Base-by-base conservation (phyloP, 2,113 vertebrate species). In the Bubo blakistoni region DNA sequence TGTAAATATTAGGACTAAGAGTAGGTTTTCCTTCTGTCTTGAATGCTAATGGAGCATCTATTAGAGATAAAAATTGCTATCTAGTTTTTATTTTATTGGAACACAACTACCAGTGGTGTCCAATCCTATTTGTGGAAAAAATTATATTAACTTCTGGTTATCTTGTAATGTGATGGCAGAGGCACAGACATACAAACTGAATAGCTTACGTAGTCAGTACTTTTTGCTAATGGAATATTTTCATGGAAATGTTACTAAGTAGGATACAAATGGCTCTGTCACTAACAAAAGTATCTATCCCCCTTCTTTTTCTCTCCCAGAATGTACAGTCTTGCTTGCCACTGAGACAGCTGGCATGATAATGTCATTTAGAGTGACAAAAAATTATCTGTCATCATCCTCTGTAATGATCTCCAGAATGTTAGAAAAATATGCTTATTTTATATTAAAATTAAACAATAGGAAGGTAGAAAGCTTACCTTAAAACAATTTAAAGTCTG, bases 351-450 rank as follows among this genome's bases (percentile, higher is more conserved):
- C 61, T 93, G 66, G 36, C 47, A 96, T 58, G 83, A 51, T 90
- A 96, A 96, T 94, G 72, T 94, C 34, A 94, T 96, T 97, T 94
- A 88, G 40, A 94, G 46, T 91, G 82, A 94, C 81, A 88, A 91
- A 92, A 88, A 95, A 70, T 91, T 81, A 90, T 93, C 85, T 96
- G 72, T 94, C 90, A 95, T 82, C 46, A 25, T 94, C 95, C 86
- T 77, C 59, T 95, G 32, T 47, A 87, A 79, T 89, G 71, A 94
- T 96, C 74, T 96, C 58, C 47, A 90, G 71, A 70, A 71, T 92
- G 21, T 46, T 77, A 95, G 79, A 97, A 90, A 90, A 96, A 96
- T 87, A 76, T 8, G 1, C 42, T 91, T 94, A 29, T 81, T 95
- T 95, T 94, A 32, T 49, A 52, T 90, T 84, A 92, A 77, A 93